Conservation (phyloP, 1,140 invertebrate genomes). For the Battus philenor region DNA sequence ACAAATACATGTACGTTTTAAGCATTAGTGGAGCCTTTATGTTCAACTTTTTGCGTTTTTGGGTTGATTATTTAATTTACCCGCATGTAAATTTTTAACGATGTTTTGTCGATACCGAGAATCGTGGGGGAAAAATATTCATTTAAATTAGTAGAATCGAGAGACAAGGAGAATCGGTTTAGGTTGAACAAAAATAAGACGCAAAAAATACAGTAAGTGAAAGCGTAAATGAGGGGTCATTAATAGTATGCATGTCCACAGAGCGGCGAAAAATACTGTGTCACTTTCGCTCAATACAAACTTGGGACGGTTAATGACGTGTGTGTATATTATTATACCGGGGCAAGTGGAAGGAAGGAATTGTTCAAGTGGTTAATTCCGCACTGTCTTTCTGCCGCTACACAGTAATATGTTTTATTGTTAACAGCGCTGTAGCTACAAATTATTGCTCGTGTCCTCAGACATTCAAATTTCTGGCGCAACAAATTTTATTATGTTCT, state of each 20-base stretch:
- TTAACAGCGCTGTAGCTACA: no score
- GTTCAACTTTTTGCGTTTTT: conserved; percentile 16
- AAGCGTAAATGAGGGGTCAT: conserved; percentile 52
- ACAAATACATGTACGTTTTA: conserved; percentile 53
- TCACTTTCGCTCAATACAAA: conserved; percentile 61
- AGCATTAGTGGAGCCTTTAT: conserved; percentile 27
- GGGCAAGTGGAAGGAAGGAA: no score
- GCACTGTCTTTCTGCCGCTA: no score
- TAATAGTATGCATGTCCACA: conserved; percentile 44
- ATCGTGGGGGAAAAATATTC: neutral
- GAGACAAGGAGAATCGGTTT: conserved; percentile 2
- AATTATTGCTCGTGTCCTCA: no score
- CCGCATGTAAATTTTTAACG: neutral
- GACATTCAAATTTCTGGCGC: no score
- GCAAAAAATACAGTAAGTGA: conserved; percentile 38
- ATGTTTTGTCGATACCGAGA: neutral
- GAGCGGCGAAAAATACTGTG: conserved; percentile 39
- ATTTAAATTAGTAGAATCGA: neutral
- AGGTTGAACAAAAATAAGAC: conserved; percentile 15
- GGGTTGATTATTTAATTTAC: conserved; percentile 21
- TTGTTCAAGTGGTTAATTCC: no score
- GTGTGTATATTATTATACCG: no score
- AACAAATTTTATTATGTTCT: no score
- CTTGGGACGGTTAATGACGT: conserved; percentile 27
- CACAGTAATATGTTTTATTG: no score